Evolutionary conservation across 2,888 invertebrate genomes (phyloP).

Genomic region (Synergus umbraculus): DNA sequence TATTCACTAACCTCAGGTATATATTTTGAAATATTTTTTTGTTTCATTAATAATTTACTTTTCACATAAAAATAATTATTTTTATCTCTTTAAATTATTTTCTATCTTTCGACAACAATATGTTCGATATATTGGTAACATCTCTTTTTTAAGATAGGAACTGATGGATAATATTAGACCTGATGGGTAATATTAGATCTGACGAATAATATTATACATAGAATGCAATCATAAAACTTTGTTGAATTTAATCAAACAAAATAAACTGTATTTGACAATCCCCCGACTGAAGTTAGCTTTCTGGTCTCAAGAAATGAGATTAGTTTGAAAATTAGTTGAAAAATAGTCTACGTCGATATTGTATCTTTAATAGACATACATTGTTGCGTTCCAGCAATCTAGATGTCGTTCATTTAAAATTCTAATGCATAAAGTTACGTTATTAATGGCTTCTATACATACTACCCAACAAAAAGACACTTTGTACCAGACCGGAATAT

Average conservation of each 20-base stretch:
- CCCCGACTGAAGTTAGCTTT: background rate
- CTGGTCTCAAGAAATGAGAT: background rate
- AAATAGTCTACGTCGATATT: background rate
- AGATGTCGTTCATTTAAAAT: conserved; percentile 26
- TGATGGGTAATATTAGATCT: too few relatives aligned
- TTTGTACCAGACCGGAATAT: conserved; percentile 28
- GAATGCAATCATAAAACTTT: background rate
- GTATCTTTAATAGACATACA: conserved; percentile 22
- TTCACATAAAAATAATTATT: too few relatives aligned
- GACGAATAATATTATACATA: background rate
- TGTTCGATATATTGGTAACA: too few relatives aligned
- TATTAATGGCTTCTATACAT: conserved; percentile 8
- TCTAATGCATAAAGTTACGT: conserved; percentile 28
- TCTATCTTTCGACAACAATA: too few relatives aligned
- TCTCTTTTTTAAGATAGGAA: too few relatives aligned
- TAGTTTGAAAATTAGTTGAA: background rate
- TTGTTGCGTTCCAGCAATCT: conserved; percentile 28
- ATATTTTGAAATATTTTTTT: too few relatives aligned
- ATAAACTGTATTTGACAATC: background rate
- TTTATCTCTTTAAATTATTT: too few relatives aligned
- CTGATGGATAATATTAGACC: too few relatives aligned
- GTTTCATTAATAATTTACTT: too few relatives aligned
- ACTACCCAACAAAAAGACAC: conserved; percentile 23
- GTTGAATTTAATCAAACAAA: background rate
- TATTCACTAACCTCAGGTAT: too few relatives aligned